phyloP scores from a whole-genome alignment of 1,140 invertebrate species.

The Chrysopa pallens region DNA sequence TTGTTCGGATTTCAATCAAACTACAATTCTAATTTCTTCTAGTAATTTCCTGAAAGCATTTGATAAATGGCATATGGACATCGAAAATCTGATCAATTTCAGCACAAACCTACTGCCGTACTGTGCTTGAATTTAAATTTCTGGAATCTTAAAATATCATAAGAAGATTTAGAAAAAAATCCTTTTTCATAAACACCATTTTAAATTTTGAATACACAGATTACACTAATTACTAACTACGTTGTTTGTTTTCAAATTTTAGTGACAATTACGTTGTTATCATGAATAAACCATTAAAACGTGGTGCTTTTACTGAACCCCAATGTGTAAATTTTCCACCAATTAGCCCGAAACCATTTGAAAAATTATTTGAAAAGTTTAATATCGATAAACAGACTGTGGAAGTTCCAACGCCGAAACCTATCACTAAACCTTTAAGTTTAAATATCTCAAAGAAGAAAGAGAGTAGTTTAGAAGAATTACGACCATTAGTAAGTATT shows the following conservation, averaged over 20 bases:
- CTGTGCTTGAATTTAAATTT: too few relatives aligned
- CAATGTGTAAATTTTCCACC: not conserved
- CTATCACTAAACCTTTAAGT: not conserved
- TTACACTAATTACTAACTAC: too few relatives aligned
- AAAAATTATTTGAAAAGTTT: not conserved
- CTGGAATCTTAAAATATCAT: too few relatives aligned
- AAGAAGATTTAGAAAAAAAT: too few relatives aligned
- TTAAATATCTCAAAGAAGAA: not conserved
- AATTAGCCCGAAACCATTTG: not conserved
- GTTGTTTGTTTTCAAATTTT: not conserved
- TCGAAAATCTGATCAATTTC: too few relatives aligned
- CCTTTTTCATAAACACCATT: too few relatives aligned
- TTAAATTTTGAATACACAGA: too few relatives aligned
- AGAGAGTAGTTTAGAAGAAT: not conserved
- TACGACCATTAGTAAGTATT: not conserved
- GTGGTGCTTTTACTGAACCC: not conserved
- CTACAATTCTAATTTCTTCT: too few relatives aligned
- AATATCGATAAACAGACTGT: not conserved
- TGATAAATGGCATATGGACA: too few relatives aligned
- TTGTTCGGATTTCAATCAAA: too few relatives aligned
- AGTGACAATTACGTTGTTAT: not conserved
- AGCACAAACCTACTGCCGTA: too few relatives aligned
- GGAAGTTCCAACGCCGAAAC: not conserved
- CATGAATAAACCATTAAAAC: not conserved
- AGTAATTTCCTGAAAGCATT: too few relatives aligned